phyloP scores from a whole-genome alignment of 2,797 vertebrate genomes.

The Oryzias dopingdopingensis region DNA sequence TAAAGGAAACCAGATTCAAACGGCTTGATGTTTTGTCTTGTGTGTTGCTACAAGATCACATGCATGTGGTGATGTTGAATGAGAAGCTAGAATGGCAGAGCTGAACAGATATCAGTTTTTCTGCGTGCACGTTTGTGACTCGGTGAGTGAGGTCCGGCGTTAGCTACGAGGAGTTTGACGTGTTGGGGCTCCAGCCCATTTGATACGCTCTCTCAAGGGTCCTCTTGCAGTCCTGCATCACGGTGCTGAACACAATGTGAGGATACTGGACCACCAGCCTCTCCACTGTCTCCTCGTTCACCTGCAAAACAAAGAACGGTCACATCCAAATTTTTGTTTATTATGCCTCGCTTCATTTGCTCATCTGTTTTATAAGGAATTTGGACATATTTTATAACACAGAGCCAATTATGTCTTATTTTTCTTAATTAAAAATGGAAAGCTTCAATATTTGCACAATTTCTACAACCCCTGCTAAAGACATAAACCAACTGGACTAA shows the following conservation, averaged over 20 bases:
- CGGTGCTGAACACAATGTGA: constrained; percentile 97
- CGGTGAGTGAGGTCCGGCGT: constrained; percentile 26
- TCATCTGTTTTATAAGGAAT: too few species aligned
- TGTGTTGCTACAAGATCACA: constrained; percentile 50
- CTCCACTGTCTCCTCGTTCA: constrained; percentile 95
- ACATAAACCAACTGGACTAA: neutral
- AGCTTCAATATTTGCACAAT: neutral
- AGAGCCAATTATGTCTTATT: too few species aligned
- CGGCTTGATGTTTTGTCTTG: constrained; percentile 18
- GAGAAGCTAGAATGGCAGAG: constrained; percentile 42
- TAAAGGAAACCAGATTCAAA: constrained; percentile 29
- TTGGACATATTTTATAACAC: too few species aligned
- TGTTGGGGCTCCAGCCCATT: constrained; percentile 98
- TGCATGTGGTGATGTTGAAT: constrained; percentile 52
- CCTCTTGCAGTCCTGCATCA: constrained; percentile 99
- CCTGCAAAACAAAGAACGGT: constrained; percentile 71
- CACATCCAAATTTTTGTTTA: too few species aligned
- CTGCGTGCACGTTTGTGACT: constrained; percentile 15
- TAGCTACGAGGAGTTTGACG: constrained; percentile 86
- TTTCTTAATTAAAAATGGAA: neutral
- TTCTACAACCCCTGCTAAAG: neutral
- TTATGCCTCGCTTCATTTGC: too few species aligned
- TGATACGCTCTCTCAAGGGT: constrained; percentile 97
- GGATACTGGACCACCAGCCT: constrained; percentile 95
- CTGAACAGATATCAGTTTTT: constrained; percentile 22